Percentiles rank a stretch among this genome's conserved stretches.
Evolutionary conservation across 23 tunicate genomes (phyloP).

Genomic region (Halocynthia aurantium): DNA sequence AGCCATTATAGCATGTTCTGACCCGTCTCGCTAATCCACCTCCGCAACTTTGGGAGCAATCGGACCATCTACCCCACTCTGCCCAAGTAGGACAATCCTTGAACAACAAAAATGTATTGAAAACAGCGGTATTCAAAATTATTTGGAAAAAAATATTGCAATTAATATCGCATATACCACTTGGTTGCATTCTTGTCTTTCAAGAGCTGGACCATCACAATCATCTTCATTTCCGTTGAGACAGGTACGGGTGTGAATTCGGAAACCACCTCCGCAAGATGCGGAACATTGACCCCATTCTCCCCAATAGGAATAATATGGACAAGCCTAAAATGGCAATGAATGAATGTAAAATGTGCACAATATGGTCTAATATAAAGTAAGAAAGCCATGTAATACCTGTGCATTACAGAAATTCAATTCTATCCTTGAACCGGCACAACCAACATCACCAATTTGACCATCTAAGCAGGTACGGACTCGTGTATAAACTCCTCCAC

Average conservation of each 20-base stretch:
- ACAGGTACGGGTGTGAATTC: conserved; percentile 45
- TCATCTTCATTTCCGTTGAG: conserved; percentile 40
- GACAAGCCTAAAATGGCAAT: conserved; percentile 23
- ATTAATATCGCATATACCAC: not conserved
- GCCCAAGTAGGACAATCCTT: conserved; percentile 36
- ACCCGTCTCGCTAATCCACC: conserved; percentile 33
- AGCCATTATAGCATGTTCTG: conserved; percentile 42
- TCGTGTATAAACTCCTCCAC: conserved; percentile 38
- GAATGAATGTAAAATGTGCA: too few species aligned
- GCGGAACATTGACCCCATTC: conserved; percentile 57
- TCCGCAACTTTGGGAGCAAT: conserved; percentile 57
- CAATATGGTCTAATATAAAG: too few species aligned
- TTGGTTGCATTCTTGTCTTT: conserved; percentile 24
- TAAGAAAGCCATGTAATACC: too few species aligned
- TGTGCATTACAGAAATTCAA: conserved; percentile 27
- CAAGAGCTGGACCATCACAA: conserved; percentile 20
- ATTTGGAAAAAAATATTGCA: not conserved
- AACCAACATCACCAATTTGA: conserved; percentile 36
- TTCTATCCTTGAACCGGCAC: conserved; percentile 46
- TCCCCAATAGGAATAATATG: conserved; percentile 50
- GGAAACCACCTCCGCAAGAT: conserved; percentile 34
- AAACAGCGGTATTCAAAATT: not conserved
- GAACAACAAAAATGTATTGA: not conserved
- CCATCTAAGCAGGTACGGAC: conserved; percentile 48
- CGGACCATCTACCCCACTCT: conserved; percentile 55